Percentiles rank a stretch among this genome's conserved stretches.
Conservation (phyloP, 1,140 invertebrate species). For the Rhagoletis pomonella region DNA sequence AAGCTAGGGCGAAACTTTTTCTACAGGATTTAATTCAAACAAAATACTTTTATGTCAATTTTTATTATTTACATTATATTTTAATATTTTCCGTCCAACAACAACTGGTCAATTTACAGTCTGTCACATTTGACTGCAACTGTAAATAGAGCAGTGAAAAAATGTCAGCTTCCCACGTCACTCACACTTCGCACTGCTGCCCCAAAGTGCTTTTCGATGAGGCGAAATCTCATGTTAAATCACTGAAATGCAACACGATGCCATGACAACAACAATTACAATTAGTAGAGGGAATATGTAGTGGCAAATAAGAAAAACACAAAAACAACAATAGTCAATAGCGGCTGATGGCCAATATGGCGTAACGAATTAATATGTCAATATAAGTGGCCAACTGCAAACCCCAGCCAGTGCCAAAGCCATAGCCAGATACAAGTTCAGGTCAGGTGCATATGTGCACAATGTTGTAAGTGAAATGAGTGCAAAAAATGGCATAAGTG, state of each 20-base stretch:
- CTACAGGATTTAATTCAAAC: not conserved
- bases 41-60: constrained; percentile 24
- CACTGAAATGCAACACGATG: constrained; percentile 47
- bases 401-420: not conserved
- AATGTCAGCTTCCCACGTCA: not conserved
- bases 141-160: constrained; percentile 9
- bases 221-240: constrained; percentile 51
- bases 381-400: constrained; percentile 41
- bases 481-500: constrained; percentile 1
- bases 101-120: constrained; percentile 46
- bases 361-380: constrained; percentile 56
- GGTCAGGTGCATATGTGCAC: not conserved
- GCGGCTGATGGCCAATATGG: constrained; percentile 53
- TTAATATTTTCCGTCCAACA: constrained; percentile 36
- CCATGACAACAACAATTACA: constrained; percentile 48
- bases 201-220: constrained; percentile 27
- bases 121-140: constrained; percentile 50
- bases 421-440: not conserved
- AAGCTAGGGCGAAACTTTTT: not conserved
- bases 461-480: not conserved
- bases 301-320: not conserved
- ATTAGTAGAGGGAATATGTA: not conserved
- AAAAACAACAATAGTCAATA: not conserved
- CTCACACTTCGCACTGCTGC: not conserved
- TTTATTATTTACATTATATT: constrained; percentile 45